A percentile compares a stretch with the other conserved stretches of the same genome.
Conservation (phyloP, 2,797 vertebrate species). For the Melanotaenia parkinsoni region DNA sequence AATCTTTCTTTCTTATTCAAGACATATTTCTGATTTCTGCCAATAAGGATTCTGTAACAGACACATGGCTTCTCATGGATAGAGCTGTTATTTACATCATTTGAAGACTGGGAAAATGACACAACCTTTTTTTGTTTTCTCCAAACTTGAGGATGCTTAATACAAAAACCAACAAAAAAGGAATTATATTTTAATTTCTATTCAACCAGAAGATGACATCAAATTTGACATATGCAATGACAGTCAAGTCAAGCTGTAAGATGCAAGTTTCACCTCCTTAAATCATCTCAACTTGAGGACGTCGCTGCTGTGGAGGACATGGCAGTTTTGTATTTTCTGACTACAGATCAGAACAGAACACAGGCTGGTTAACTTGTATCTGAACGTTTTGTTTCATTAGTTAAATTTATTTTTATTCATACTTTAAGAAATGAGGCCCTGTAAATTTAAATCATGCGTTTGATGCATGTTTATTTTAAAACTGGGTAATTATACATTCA, state of each 20-base stretch:
- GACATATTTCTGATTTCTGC: neutral
- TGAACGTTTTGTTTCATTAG: too few relatives aligned
- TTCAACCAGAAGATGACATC: slow-evolving; percentile 2
- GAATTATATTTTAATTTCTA: neutral
- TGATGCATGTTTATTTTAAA: too few relatives aligned
- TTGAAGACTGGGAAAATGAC: neutral
- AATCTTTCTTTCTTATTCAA: neutral
- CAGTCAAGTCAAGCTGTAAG: neutral
- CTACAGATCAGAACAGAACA: neutral
- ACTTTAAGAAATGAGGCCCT: too few relatives aligned
- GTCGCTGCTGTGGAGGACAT: neutral
- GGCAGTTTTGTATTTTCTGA: neutral
- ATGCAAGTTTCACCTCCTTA: neutral
- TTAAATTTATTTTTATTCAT: too few relatives aligned
- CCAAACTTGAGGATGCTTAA: slow-evolving; percentile 6
- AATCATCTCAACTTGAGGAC: slow-evolving; percentile 4
- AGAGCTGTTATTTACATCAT: neutral
- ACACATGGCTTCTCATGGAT: neutral
- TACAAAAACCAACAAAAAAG: neutral
- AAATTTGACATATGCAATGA: too few relatives aligned
- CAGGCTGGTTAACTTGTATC: too few relatives aligned
- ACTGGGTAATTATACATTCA: too few relatives aligned
- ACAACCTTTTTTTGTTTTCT: neutral
- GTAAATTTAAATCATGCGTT: too few relatives aligned
- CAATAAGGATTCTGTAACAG: neutral